Base-by-base conservation (phyloP, 2,888 invertebrate genomes). In the Cetonia aurata region DNA sequence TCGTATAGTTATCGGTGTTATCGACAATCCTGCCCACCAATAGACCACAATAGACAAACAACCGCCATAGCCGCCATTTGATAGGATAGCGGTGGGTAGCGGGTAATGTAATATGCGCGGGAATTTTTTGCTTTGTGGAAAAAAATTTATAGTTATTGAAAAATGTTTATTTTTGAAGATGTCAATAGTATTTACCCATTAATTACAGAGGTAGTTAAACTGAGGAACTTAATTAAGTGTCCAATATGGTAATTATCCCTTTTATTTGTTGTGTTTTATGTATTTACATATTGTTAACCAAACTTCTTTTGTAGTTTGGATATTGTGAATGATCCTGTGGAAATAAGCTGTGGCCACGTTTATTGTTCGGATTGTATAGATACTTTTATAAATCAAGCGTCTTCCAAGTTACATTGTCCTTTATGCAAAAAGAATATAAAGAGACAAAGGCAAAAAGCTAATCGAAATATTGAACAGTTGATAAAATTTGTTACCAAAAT, bases 331-430 rank as follows among this genome's bases (percentile, higher is more conserved):
- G 66, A 71, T 9, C 76, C 76, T 13, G 37, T 71, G 31, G 48
- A 71, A 71, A 17, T 75, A 50, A 50, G 65, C 52, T 77, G 77
- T 67, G 19, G 52, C 8, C 75, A 77, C 65, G 42, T 72, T 19
- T 77, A 74, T 57, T 77, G 77, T 71, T 48, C 65, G 19, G 72
- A 74, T 9, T 77, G 77, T 60, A 72, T 74, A 66, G 53, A 66
- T 52, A 65, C 67, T 3, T 72, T 71, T 44, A 33, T 59, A 56
- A 59, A 65, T 62, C 33, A 46, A 19, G 59, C 59, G 17, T 17
- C 31, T 44, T 60, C 9, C 12, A 69, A 69, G 15, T 48, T 59
- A 50, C n/a, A 15, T 10, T 70, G 70, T 33, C 70, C 70, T 2
- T 6, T 70, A 10, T 70, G 70, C 10, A 44, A 50, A 37, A 66